Base-by-base conservation (phyloP, 2,888 invertebrate species). In the Scaptomyza parva region DNA sequence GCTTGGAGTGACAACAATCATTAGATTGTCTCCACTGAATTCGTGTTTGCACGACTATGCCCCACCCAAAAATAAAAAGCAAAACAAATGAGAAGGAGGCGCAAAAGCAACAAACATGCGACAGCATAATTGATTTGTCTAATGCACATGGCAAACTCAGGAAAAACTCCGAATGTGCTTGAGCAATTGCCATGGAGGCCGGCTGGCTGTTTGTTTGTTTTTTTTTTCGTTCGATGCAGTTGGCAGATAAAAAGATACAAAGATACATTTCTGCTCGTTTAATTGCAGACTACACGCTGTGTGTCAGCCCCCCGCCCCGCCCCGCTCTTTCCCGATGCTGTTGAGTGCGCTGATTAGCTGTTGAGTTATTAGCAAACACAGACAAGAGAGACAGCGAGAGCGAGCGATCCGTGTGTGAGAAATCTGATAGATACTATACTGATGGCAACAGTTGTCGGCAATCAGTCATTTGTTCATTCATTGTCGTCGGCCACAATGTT, bases 301-400 rank as follows among this genome's bases (percentile, higher is more conserved):
- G 77, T 37, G n/a, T n/a, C n/a, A n/a, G n/a, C n/a, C n/a, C n/a
- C n/a, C n/a, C 11, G 12, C 14, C 28, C 30, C 26, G 12, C 3
- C 5, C 17, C 14, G 8, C 18, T n/a, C 3, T 1, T 7, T 7
- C 9, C 8, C 14, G 14, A 8, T n/a, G 33, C n/a, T 12, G 30
- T 24, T 41, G 61, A 55, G 48, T 60, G 76, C 60, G 69, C 84
- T 88, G 84, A 88, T 84, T 84, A 84, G 85, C 78, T 86, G 88
- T 88, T 84, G 86, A 88, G 87, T 81, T 88, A 84, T 88, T 88
- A 88, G 84, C 88, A 88, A 88, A 84, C 82, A 88, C 53, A 82
- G 85, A 55, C 39, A 41, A 63, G 53, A 64, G 50, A 63, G n/a
- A n/a, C n/a, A n/a, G n/a, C n/a, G n/a, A n/a, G n/a, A n/a, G n/a